Base-by-base conservation (phyloP, 2,113 vertebrate species). In the Hylia prasina region DNA sequence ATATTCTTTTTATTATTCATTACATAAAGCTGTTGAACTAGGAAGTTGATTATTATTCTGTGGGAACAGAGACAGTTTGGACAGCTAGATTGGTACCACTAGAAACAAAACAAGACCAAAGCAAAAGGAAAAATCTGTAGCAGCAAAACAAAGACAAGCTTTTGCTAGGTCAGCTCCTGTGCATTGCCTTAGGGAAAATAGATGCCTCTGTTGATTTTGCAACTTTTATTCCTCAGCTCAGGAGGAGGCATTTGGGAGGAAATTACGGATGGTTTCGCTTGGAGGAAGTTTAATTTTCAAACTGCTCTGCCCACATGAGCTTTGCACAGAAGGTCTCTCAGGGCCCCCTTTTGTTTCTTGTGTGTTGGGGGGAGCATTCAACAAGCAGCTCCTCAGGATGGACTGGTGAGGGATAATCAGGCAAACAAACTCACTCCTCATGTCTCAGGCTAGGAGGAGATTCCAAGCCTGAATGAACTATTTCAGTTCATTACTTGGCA, bases 1-100 rank as follows among this genome's bases (percentile, higher is more conserved):
- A 94, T 80, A 90, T 79, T 91, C 89, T 79, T 97, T 97, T 97
- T 73, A 97, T 97, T 98, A 97, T 98, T 97, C 96, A 96, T 96
- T 71, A 64, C 96, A 96, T 96, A 95, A 95, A 97, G 93, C 96
- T 96, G 95, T 96, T 95, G 97, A 97, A 97, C 90, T 89, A 96
- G 94, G 94, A 97, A 96, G 95, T 87, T 98, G 94, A 97, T 98
- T 97, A 96, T 98, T 96, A 97, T 98, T 98, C 96, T 96, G 6
- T 87, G 89, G 94, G 87, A 98, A 97, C 82, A 97, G 97, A 98
- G 90, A 83, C 80, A 91, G 86, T 96, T 96, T 97, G 97, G 96
- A 95, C 95, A 96, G 96, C 96, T 95, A 96, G 95, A 97, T 31
- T 95, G 91, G 90, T 94, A 91, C 89, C 96, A 95, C 86, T 94